Evolutionary conservation across 2,113 vertebrate species (phyloP), one percentile per base, ranked within the genome.

Genomic region (Pelodiscus sinensis): DNA sequence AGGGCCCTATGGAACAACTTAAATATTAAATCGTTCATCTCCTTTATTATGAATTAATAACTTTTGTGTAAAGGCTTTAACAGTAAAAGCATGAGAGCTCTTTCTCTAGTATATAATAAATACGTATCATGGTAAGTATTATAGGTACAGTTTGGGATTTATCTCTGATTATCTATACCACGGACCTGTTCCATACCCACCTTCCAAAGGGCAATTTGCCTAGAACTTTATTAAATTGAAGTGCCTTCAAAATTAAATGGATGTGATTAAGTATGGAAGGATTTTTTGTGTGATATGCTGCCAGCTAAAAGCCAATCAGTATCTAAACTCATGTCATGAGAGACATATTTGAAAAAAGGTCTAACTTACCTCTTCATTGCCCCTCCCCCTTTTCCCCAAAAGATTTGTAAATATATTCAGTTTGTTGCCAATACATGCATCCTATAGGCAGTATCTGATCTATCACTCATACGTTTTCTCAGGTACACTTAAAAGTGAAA

Each of bases 31-130:
- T 91, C 89, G 86, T 88, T 84, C 89, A 94, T 93, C 91, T 95
- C 93, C 91, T 95, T 95, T 93, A 94, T 95, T 87, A 96, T 85
- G 88, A 88, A 94, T 90, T 95, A 94, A 86, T 88, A 95, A 96
- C 73, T 87, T 90, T 51, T 90, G 88, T 85, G 82, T 80, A 81
- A 90, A 89, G 83, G 89, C 87, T 96, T 93, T 93, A 92, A 86
- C 68, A 93, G 92, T 65, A 85, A 81, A 93, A 5, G 56, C 93
- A 86, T 85, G 0, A 27, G 65, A 86, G 85, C 84, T 60, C 88
- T 1, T 0, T 27, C 18, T 44, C 38, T 44, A 44, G 5, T 25
- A 75, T 44, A 44, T 25, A 38, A 7, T 73, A 50, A 73, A 50
- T 38, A 77, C 38, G 5, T 38, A 50, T n/a, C 52, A 5, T 60